Evolutionary conservation across 2,888 invertebrate species (phyloP).

Genomic region (Mystacides longicornis): DNA sequence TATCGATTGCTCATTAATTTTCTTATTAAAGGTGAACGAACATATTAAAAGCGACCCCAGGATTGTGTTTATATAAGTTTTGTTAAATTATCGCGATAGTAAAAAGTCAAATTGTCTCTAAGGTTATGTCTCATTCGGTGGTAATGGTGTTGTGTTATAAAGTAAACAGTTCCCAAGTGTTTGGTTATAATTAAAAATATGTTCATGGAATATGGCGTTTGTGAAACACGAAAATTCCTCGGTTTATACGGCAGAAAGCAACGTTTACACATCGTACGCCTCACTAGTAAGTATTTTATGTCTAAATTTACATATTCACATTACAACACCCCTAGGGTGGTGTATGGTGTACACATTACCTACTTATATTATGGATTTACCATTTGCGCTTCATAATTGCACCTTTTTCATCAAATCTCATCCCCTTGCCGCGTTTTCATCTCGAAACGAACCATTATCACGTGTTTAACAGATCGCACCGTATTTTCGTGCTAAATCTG

Average conservation of each 20-base stretch:
- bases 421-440: background rate
- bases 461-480: background rate
- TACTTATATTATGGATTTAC: conserved; percentile 2
- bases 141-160: conserved; percentile 6
- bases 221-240: conserved; percentile 15
- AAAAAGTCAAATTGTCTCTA: background rate
- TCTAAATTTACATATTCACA: conserved; percentile 5
- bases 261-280: conserved; percentile 13
- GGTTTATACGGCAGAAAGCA: conserved; percentile 9
- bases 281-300: conserved; percentile 6
- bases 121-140: conserved; percentile 15
- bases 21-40: conserved; percentile 1
- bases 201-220: conserved; percentile 18
- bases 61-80: background rate
- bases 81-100: background rate
- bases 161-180: conserved; percentile 5
- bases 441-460: background rate
- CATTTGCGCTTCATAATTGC: background rate
- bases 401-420: background rate
- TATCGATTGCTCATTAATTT: conserved; percentile 15
- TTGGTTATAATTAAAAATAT: conserved; percentile 11
- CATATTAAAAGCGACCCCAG: background rate
- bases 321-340: conserved; percentile 2
- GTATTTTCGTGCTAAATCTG: background rate
- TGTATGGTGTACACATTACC: background rate